A percentile compares a stretch with the other conserved stretches of the same genome.
These are phyloP conservation scores for Rhamnusium bicolor DNA, from an alignment of 2,888 invertebrate genomes.

Conservation along the genomic window DNA sequence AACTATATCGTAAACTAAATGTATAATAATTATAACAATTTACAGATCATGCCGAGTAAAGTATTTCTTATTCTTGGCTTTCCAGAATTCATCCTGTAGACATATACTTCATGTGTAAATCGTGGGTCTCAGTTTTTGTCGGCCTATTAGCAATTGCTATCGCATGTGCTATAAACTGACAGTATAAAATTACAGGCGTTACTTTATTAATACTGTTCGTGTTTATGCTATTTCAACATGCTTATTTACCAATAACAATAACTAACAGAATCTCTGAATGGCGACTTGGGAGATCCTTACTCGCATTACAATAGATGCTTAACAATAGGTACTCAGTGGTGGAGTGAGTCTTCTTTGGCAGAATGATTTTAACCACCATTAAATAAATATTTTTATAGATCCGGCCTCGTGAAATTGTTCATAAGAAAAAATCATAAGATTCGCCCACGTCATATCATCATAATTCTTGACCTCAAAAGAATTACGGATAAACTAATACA, in stretches of 20 bases:
- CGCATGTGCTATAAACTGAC: slow-evolving; percentile 34
- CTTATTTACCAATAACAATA: slow-evolving; percentile 54
- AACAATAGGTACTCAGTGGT: slow-evolving; percentile 33
- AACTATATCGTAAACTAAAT: too few species aligned
- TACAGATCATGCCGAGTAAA: background rate
- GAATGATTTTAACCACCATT: background rate
- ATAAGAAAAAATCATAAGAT: background rate
- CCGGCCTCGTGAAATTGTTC: background rate
- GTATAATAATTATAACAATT: background rate
- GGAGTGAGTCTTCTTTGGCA: background rate
- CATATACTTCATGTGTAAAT: background rate
- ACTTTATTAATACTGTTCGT: slow-evolving; percentile 52
- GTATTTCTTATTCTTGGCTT: background rate
- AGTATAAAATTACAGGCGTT: slow-evolving; percentile 45
- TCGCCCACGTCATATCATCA: background rate
- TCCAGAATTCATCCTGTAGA: slow-evolving; percentile 3
- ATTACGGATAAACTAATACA: background rate
- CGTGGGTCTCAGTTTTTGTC: slow-evolving; percentile 25
- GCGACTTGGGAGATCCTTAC: slow-evolving; percentile 41
- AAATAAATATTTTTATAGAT: background rate
- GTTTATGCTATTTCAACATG: slow-evolving; percentile 50
- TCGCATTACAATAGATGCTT: background rate
- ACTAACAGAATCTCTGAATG: slow-evolving; percentile 44
- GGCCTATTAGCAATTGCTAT: slow-evolving; percentile 30
- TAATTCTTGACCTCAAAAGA: background rate